Evolutionary conservation across 2,797 vertebrate genomes (phyloP).

Genomic region (Sebastes diploproa): DNA sequence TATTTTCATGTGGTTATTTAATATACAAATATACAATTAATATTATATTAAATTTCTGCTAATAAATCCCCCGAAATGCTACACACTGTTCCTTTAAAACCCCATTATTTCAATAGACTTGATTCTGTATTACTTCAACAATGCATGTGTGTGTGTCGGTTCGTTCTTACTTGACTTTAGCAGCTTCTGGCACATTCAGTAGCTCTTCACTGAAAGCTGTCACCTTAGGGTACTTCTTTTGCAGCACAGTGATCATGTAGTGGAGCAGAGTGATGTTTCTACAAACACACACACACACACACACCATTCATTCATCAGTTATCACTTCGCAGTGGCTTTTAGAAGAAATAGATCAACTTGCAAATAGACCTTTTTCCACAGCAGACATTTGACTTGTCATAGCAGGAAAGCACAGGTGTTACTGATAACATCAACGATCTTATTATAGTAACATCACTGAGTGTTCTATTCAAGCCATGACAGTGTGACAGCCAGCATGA

Average conservation of each 20-base stretch:
- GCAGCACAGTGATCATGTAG: conserved; percentile 92
- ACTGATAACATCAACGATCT: no score
- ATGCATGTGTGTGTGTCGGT: background rate
- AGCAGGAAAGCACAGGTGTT: background rate
- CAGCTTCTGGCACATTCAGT: conserved; percentile 58
- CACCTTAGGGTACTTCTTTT: conserved; percentile 90
- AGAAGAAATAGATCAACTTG: background rate
- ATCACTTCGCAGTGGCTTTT: background rate
- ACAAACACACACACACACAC: background rate
- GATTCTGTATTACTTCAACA: background rate
- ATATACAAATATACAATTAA: no score
- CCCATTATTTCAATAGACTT: background rate
- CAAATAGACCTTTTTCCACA: background rate
- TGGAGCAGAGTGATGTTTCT: conserved; percentile 85
- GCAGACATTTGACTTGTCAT: background rate
- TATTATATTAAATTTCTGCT: background rate
- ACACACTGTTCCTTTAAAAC: background rate
- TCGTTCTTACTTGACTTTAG: conserved; percentile 65
- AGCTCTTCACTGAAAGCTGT: conserved; percentile 81
- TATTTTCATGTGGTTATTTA: no score
- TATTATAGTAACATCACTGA: no score
- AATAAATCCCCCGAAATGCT: background rate
- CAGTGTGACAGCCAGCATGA: background rate
- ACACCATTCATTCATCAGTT: background rate
- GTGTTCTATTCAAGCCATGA: no score